Conservation (phyloP, 2,888 invertebrate species). For the Stenurella melanura region DNA sequence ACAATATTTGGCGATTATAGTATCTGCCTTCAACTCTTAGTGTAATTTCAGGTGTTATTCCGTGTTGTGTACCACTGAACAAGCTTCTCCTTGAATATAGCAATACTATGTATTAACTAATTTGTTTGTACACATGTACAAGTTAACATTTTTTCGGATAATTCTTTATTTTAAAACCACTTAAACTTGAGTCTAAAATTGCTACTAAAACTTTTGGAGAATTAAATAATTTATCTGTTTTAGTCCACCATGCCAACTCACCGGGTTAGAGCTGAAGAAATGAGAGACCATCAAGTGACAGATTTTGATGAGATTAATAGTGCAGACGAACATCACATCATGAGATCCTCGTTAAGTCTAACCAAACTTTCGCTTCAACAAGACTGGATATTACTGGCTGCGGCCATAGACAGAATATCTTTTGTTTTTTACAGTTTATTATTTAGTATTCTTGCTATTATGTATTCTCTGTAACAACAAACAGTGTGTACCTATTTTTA, state of each 20-base stretch:
- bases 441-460: constrained; percentile 75
- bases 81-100: no score
- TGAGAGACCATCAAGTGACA: constrained; percentile 72
- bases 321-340: constrained; percentile 71
- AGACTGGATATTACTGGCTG: constrained; percentile 80
- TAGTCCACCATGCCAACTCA: constrained; percentile 55
- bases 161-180: no score
- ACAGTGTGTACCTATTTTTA: not conserved
- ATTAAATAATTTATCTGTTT: constrained; percentile 29
- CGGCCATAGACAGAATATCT: constrained; percentile 78
- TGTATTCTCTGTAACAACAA: constrained; percentile 71
- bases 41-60: no score
- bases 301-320: constrained; percentile 69
- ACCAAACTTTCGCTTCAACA: constrained; percentile 71
- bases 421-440: constrained; percentile 77
- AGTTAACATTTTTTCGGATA: no score
- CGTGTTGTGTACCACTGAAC: no score
- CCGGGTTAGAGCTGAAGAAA: constrained; percentile 71
- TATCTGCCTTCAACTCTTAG: no score
- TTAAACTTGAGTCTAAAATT: no score
- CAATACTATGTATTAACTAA: no score
- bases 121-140: no score
- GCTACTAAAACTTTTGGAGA: no score
- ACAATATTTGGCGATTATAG: no score
- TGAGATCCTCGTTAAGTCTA: constrained; percentile 57